Evolutionary conservation across 2,797 vertebrate species (phyloP).

Genomic region (Diplodus puntazzo): DNA sequence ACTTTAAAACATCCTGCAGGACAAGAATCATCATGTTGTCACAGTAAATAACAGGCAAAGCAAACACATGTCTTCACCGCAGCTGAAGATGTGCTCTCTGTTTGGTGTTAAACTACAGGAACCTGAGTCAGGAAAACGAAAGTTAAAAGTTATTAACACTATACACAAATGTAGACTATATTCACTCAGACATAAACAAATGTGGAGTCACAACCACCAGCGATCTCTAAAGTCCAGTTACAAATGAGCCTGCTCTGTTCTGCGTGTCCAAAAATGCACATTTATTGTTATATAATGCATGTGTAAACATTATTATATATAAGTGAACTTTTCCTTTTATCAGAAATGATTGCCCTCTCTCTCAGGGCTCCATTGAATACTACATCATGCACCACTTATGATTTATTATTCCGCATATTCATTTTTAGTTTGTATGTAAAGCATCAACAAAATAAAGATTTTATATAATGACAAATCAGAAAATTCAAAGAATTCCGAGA

Average conservation of each 20-base stretch:
- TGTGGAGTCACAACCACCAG: not conserved
- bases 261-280: not conserved
- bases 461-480: not conserved
- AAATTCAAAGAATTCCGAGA: not conserved
- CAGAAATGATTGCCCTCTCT: not conserved
- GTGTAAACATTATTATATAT: not conserved
- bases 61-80: slow-evolving; percentile 17
- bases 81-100: slow-evolving; percentile 17
- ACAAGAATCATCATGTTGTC: slow-evolving; percentile 33
- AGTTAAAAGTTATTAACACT: not conserved
- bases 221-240: not conserved
- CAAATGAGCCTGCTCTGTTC: not conserved
- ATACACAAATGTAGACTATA: not conserved
- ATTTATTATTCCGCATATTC: not conserved
- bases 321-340: not conserved
- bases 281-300: not conserved
- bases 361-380: not conserved
- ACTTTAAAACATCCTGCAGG: slow-evolving; percentile 23
- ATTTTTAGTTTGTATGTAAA: too few relatives aligned
- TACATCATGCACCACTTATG: not conserved
- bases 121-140: not conserved
- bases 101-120: slow-evolving; percentile 7
- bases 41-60: slow-evolving; percentile 44
- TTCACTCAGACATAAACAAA: slow-evolving; percentile 4
- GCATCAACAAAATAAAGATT: not conserved